Conservation (phyloP, 2,797 vertebrate genomes). For the Pantherophis alleghaniensis region DNA sequence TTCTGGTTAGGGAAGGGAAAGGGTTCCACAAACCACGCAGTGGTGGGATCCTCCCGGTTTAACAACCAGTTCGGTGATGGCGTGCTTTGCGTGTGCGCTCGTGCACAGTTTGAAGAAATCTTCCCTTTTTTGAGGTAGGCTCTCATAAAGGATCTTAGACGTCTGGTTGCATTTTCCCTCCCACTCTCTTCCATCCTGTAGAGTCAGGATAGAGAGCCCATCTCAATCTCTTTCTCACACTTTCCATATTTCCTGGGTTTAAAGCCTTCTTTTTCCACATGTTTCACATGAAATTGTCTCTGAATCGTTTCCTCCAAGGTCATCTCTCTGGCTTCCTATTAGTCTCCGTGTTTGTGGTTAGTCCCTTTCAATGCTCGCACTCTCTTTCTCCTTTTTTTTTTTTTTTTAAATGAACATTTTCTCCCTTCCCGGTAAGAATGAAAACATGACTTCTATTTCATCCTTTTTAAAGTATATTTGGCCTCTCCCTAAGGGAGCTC, state of each 20-base stretch:
- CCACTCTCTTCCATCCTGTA: background rate
- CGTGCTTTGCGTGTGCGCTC: too few relatives aligned
- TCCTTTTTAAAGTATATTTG: constrained; percentile 66
- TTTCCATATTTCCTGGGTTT: background rate
- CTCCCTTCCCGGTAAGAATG: constrained; percentile 1
- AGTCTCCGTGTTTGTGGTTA: background rate
- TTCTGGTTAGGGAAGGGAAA: background rate
- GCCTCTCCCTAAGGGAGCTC: constrained; percentile 46
- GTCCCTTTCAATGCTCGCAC: background rate
- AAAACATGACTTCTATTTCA: constrained; percentile 56
- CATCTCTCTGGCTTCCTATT: background rate
- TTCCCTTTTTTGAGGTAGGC: background rate
- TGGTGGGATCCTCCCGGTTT: too few relatives aligned
- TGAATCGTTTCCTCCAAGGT: background rate
- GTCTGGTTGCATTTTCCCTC: background rate
- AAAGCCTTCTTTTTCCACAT: background rate
- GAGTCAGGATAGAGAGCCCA: background rate
- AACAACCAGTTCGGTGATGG: too few relatives aligned
- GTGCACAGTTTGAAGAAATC: too few relatives aligned
- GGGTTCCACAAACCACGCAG: too few relatives aligned
- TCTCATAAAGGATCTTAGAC: background rate
- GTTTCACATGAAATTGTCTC: background rate
- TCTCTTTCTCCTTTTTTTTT: background rate
- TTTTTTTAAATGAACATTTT: constrained; percentile 45
- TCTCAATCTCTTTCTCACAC: background rate